Base-by-base conservation (phyloP, 2,888 invertebrate genomes). In the Balanococcus diminutus region DNA sequence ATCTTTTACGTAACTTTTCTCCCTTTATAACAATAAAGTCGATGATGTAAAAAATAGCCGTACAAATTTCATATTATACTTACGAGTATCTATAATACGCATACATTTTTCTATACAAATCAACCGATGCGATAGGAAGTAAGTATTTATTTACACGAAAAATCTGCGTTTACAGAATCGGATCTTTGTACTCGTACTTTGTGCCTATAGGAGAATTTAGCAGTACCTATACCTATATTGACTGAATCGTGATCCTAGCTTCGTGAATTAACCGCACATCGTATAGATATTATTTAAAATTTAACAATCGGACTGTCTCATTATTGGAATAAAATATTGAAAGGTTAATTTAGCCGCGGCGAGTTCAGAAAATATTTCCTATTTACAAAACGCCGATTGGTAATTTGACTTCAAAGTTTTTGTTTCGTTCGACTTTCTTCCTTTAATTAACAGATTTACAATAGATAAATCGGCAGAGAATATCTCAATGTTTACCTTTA, bases 301-400 rank as follows among this genome's bases (percentile, higher is more conserved):
- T 79, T 79, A 36, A 79, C 75, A 79, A 79, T 79, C 67, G 28
- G 3, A 67, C 28, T 31, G 28, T 31, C 67, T 67, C 67, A 67
- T 67, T 79, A 79, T 61, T 31, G 72, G 32, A 72, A 72, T 72
- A 16, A 31, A 72, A 32, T 79, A 79, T 79, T 19, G 32, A 79
- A 36, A 79, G 75, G 75, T 79, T 79, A 79, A 79, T 19, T 9
- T 19, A 31, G 16, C 28, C 19, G 1, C 36, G 36, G 16, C n/a
- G 36, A 36, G 28, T 8, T 28, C 36, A 8, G 28, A 28, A 79
- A 67, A 36, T 22, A 79, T 36, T 36, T 79, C 75, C 75, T 79
- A 79, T 36, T 32, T 28, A 28, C 2, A 56, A 56, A 31, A 28
- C 67, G 67, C 67, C 28, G 16, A 14, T 31, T 22, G 75, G 32